Percentiles rank a stretch among this genome's conserved stretches.
Conservation (phyloP, 1,140 invertebrate genomes). For the Agraylea sexmaculata region DNA sequence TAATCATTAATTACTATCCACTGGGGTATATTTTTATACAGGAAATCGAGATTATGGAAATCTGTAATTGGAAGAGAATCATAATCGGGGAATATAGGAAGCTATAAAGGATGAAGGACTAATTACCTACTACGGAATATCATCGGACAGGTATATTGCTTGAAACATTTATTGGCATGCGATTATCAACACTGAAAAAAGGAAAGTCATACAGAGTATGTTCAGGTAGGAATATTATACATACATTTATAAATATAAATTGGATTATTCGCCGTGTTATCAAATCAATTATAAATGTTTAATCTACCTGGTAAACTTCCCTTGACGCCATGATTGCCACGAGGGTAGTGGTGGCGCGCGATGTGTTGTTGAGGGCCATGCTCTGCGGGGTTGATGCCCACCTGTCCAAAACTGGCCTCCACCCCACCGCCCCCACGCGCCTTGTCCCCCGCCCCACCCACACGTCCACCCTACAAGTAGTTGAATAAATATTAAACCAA, state of each 20-base stretch:
- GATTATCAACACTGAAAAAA: slow-evolving; percentile 2
- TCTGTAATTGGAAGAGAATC: too few relatives aligned
- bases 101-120: too few relatives aligned
- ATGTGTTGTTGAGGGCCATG: slow-evolving; percentile 38
- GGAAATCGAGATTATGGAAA: too few relatives aligned
- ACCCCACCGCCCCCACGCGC: slow-evolving; percentile 47
- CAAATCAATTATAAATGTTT: not conserved
- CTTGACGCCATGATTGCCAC: slow-evolving; percentile 67
- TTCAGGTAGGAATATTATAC: not conserved
- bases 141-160: slow-evolving; percentile 3
- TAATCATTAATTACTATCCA: not conserved
- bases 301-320: slow-evolving; percentile 85
- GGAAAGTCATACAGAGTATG: slow-evolving; percentile 1
- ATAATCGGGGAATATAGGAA: too few relatives aligned
- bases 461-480: slow-evolving; percentile 70
- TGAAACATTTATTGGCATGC: slow-evolving; percentile 3
- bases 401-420: slow-evolving; percentile 53
- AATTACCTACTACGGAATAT: too few relatives aligned
- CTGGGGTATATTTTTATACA: not conserved
- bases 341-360: slow-evolving; percentile 43
- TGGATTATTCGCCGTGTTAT: too few relatives aligned
- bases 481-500: too few relatives aligned
- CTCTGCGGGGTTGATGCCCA: slow-evolving; percentile 37
- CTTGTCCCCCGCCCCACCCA: slow-evolving; percentile 61
- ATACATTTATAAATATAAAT: not conserved